These are phyloP conservation scores for Saxidomus purpurata DNA, from an alignment of 1,140 invertebrate species.

Conservation along the genomic window DNA sequence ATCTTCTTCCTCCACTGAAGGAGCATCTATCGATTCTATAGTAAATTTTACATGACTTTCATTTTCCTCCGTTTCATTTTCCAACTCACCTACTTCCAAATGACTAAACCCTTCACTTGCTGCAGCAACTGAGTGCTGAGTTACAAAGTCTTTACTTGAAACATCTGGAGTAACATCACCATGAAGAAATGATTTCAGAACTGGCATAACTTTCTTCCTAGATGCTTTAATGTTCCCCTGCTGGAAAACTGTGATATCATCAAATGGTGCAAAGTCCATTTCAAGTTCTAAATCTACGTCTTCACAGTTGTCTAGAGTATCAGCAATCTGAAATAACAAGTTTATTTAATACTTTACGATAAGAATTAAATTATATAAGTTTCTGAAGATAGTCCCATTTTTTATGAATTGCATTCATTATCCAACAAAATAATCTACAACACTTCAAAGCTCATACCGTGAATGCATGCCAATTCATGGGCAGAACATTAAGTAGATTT, in stretches of 20 bases:
- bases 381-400: too few relatives aligned
- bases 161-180: conserved; percentile 75
- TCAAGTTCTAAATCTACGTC: conserved; percentile 75
- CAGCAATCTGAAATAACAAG: conserved; percentile 74
- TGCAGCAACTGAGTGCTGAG: conserved; percentile 30
- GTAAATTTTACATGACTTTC: conserved; percentile 17
- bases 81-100: background rate
- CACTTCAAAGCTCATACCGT: too few relatives aligned
- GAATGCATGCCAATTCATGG: too few relatives aligned
- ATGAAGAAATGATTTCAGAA: conserved; percentile 77
- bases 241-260: conserved; percentile 73
- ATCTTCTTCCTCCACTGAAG: background rate
- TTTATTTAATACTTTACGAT: too few relatives aligned
- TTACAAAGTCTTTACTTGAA: conserved; percentile 49
- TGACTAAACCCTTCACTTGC: conserved; percentile 27
- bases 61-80: background rate
- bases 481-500: too few relatives aligned
- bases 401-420: too few relatives aligned
- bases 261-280: conserved; percentile 50
- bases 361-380: too few relatives aligned
- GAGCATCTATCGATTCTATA: background rate
- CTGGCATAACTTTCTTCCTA: conserved; percentile 83
- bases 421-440: too few relatives aligned
- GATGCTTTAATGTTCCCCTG: conserved; percentile 83
- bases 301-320: conserved; percentile 70